phyloP scores from a whole-genome alignment of 1,140 invertebrate genomes.

The Drosophila pectinifera region DNA sequence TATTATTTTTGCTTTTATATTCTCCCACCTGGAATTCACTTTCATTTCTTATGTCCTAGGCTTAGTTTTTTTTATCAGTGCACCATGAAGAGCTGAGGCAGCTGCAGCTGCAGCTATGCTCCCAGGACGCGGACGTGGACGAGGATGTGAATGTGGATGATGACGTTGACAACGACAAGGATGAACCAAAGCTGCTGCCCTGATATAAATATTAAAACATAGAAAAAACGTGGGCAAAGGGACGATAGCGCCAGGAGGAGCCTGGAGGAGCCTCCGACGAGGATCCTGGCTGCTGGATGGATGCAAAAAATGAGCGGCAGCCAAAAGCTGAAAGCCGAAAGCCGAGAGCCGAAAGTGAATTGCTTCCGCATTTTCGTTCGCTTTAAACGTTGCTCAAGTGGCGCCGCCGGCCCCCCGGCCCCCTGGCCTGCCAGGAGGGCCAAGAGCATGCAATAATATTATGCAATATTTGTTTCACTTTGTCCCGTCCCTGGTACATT shows the following conservation, averaged over 20 bases:
- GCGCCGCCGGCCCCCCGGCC: constrained; percentile 2
- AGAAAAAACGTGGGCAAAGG: constrained; percentile 12
- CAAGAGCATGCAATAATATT: constrained; percentile 61
- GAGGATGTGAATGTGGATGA: constrained; percentile 31
- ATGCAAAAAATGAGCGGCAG: constrained; percentile 28
- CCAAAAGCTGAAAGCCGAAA: constrained; percentile 37
- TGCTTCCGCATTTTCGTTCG: constrained; percentile 67
- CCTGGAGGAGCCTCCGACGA: neutral
- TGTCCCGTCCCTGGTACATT: constrained; percentile 33
- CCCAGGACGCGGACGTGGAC: constrained; percentile 5
- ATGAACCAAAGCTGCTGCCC: constrained; percentile 37
- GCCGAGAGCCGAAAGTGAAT: constrained; percentile 70
- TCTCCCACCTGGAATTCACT: no score
- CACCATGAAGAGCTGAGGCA: neutral
- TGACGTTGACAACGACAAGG: constrained; percentile 59
- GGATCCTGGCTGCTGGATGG: no score
- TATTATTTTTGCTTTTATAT: no score
- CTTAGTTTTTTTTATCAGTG: constrained; percentile 1
- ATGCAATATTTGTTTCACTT: constrained; percentile 76
- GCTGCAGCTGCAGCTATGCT: constrained; percentile 12
- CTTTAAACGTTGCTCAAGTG: constrained; percentile 56
- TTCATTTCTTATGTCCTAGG: no score
- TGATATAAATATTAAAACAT: constrained; percentile 78
- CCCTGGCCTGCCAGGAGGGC: neutral
- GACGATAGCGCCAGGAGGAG: neutral